Evolutionary conservation across 2,888 invertebrate species (phyloP), one percentile per base, ranked within the genome.

Genomic region (Cephus runcator): DNA sequence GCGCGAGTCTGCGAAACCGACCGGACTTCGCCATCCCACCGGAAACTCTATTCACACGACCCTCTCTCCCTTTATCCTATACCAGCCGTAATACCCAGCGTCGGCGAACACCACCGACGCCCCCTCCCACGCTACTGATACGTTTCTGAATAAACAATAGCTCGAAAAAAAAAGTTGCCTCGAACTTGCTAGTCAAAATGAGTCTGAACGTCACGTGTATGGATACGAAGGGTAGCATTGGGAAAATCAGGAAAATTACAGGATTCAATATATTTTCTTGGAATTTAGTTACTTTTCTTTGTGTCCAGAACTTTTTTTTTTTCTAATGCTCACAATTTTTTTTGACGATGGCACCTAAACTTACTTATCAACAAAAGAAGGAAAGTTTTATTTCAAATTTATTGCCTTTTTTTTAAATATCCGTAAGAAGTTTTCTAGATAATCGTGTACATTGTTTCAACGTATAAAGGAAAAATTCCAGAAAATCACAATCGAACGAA

Each of bases 1-100:
- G 89, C 90, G 86, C 89, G 88, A 88, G 89, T 88, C 89, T 90
- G 89, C 88, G 87, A 86, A 90, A 86, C 89, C 87, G 88, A 87
- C 87, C 88, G 88, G 89, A 88, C 88, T 90, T 90, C 88, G 88
- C 86, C 89, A 88, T 89, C 88, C 89, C 89, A 90, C 90, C 91
- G 92, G 92, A 91, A 90, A 88, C 88, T 85, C 90, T 89, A 91
- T 91, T 91, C 90, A 90, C 90, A 87, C 90, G 88, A 86, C 88
- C 88, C 85, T 87, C 87, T 85, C 88, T 85, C 88, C 88, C 83
- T 85, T 85, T 40, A 40, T 40, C 40, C 40, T 15, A 40, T 15
- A 40, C 40, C 40, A 40, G 15, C 40, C 40, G 40, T 40, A 40
- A 40, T 40, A 40, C 40, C 40, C 83, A 80, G 83, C 81, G 79